Evolutionary conservation across 2,888 invertebrate genomes (phyloP), one percentile per base, ranked within the genome.

Genomic region (Amphimallon solstitiale): DNA sequence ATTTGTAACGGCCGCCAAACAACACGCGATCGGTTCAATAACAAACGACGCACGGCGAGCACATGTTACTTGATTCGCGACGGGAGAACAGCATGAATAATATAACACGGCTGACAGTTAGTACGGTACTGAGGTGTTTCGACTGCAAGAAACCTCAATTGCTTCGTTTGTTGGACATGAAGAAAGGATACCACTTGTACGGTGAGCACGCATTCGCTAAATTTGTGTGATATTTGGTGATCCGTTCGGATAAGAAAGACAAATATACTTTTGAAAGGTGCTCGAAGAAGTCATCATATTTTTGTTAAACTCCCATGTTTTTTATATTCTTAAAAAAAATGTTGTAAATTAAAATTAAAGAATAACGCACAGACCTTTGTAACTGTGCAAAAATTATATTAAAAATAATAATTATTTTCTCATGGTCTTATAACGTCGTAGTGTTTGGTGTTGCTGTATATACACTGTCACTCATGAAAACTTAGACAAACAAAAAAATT

Each of bases 31-130:
- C 56, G 17, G 17, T n/a, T 64, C 56, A 54, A 37, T 56, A 56
- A 43, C 7, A 45, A 45, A 12, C 35, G 15, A 54, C 54, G 45
- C 35, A 14, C 45, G n/a, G n/a, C n/a, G 54, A 54, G 46, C 63
- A 63, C 63, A 63, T 63, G 63, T 34, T 63, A 10, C 43, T 35
- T 21, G 52, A 34, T 14, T 37, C 19, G 43, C 21, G 7, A 17
- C 21, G 7, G 14, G 12, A 54, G 52, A 54, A 23, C 56, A 14
- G 23, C 23, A 40, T 56, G 56, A 56, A 56, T 56, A n/a, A n/a
- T n/a, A n/a, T n/a, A n/a, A n/a, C n/a, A 59, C 59, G 9, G 15
- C 46, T 70, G 74, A 75, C 76, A 76, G 76, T 76, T 76, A 76
- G 72, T 75, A 76, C 76, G 76, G 76, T 76, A 76, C 76, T 76